A percentile compares a stretch with the other conserved stretches of the same genome.
Conservation (phyloP, 2,113 vertebrate species). For the Oryzias curvinotus region DNA sequence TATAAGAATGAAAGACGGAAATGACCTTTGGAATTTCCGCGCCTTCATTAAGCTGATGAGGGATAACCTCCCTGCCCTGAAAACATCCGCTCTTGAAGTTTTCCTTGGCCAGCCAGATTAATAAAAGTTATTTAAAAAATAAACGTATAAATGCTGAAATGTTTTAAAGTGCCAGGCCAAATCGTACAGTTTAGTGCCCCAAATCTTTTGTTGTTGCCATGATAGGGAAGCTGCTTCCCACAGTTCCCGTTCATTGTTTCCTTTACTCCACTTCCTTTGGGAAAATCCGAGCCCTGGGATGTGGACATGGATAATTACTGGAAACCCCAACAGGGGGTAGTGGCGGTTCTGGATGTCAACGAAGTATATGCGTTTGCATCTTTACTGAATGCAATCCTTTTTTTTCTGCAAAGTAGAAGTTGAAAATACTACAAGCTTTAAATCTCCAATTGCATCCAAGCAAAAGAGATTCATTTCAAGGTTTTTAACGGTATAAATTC, state of each 20-base stretch:
- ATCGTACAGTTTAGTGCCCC: neutral
- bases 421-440: no score
- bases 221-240: constrained; percentile 24
- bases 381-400: no score
- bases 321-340: constrained; percentile 63
- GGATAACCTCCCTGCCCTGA: constrained; percentile 40
- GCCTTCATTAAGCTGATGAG: constrained; percentile 40
- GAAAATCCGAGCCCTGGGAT: constrained; percentile 60
- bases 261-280: constrained; percentile 71
- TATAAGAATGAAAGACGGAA: constrained; percentile 31
- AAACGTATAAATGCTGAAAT: neutral
- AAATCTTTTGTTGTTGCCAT: constrained; percentile 1
- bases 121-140: neutral
- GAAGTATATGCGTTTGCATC: no score
- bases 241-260: constrained; percentile 77
- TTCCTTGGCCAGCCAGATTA: neutral
- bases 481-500: no score
- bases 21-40: constrained; percentile 51
- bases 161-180: neutral
- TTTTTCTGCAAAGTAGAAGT: no score
- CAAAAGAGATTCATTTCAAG: no score
- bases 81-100: constrained; percentile 55
- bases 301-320: constrained; percentile 73
- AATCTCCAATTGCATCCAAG: no score
- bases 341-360: constrained; percentile 34